A percentile compares a stretch with the other conserved stretches of the same genome.
Conservation (phyloP, 1,140 invertebrate species). For the Acromyrmex charruanus region DNA sequence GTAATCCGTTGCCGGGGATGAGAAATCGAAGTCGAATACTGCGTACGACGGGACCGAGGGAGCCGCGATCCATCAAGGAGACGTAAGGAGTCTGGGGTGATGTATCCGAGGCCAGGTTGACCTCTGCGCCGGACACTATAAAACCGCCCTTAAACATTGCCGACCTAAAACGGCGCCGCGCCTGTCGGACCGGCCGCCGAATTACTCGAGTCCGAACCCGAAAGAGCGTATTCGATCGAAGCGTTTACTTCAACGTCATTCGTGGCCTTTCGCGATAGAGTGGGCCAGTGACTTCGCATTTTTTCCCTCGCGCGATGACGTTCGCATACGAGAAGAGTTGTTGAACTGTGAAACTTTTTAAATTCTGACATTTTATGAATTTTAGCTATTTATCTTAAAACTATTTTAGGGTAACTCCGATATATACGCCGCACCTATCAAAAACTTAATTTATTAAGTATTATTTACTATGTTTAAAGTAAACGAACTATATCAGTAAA, state of each 20-base stretch:
- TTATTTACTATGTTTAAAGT: too few species aligned
- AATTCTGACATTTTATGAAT: background rate
- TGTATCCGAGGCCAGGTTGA: conserved; percentile 82
- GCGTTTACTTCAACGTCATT: conserved; percentile 71
- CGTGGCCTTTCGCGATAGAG: conserved; percentile 70
- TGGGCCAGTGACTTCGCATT: conserved; percentile 29
- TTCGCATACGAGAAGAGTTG: background rate
- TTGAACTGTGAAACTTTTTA: background rate
- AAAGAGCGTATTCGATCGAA: conserved; percentile 52
- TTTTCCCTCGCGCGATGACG: conserved; percentile 2
- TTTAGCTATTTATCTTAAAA: background rate
- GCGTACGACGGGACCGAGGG: conserved; percentile 61
- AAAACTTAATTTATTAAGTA: too few species aligned
- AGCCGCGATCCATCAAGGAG: conserved; percentile 76
- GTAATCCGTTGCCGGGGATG: conserved; percentile 74
- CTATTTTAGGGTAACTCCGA: background rate
- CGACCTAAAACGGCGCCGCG: conserved; percentile 60
- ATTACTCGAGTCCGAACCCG: conserved; percentile 43
- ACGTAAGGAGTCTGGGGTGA: conserved; percentile 77
- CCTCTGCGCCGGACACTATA: conserved; percentile 84
- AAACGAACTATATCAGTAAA: too few species aligned
- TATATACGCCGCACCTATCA: too few species aligned
- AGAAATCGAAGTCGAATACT: conserved; percentile 73
- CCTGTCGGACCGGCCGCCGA: conserved; percentile 26
- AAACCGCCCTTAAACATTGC: conserved; percentile 81